phyloP scores from a whole-genome alignment of 2,797 vertebrate species.

The Gallinago stenura region DNA sequence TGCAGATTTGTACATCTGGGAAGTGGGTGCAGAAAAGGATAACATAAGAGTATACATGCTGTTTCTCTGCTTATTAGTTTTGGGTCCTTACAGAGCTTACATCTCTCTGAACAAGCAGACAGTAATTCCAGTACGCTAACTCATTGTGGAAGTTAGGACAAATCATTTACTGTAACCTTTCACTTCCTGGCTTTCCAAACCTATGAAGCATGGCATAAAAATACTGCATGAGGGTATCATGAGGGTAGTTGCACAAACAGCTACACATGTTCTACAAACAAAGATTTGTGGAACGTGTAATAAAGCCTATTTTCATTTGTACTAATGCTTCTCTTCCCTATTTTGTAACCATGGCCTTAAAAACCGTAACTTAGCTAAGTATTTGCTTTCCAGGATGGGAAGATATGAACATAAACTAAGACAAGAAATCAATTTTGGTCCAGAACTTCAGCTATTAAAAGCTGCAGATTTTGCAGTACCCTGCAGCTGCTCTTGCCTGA shows the following conservation, averaged over 20 bases:
- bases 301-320: not conserved
- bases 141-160: not conserved
- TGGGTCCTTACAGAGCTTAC: not conserved
- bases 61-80: not conserved
- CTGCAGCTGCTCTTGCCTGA: not conserved
- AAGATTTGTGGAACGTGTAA: too few species aligned
- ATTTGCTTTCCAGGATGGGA: not conserved
- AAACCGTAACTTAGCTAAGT: not conserved
- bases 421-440: not conserved
- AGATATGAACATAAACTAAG: not conserved
- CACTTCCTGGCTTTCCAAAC: not conserved
- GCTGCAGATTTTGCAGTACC: not conserved
- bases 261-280: too few species aligned
- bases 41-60: not conserved
- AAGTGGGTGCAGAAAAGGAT: rapidly evolving
- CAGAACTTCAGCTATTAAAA: not conserved
- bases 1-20: not conserved
- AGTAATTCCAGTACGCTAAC: not conserved
- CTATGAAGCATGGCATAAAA: not conserved
- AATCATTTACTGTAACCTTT: not conserved
- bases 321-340: not conserved
- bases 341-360: not conserved
- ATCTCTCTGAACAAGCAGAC: not conserved
- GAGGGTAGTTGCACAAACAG: not conserved
- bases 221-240: not conserved